A percentile compares a stretch with the other conserved stretches of the same genome.
Conservation (phyloP, 2,888 invertebrate species). For the Acholoe squamosa region DNA sequence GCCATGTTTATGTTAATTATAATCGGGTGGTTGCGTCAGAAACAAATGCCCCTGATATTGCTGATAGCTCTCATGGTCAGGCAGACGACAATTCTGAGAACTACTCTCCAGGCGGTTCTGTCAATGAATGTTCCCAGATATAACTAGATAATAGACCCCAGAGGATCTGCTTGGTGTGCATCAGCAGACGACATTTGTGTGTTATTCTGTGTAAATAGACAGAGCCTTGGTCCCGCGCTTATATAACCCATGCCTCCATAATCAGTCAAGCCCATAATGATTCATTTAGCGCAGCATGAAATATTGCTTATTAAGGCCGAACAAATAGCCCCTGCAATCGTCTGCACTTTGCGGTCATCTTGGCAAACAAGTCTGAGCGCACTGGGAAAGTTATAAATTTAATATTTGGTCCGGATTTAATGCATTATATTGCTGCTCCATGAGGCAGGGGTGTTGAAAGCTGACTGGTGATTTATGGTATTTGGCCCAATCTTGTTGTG, state of each 20-base stretch:
- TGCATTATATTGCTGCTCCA: constrained; percentile 39
- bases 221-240: constrained; percentile 3
- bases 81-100: constrained; percentile 2
- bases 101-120: neutral
- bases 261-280: constrained; percentile 35
- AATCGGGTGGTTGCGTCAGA: constrained; percentile 53
- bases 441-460: constrained; percentile 39
- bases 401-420: constrained; percentile 51
- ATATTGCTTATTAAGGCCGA: constrained; percentile 52
- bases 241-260: constrained; percentile 41
- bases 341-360: constrained; percentile 18
- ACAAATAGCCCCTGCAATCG: neutral
- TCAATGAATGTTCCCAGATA: neutral
- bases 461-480: constrained; percentile 28
- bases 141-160: neutral
- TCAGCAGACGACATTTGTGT: constrained; percentile 4
- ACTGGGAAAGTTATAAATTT: constrained; percentile 55
- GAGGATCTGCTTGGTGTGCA: neutral
- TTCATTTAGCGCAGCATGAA: constrained; percentile 45
- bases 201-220: constrained; percentile 35
- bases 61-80: neutral
- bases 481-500: neutral
- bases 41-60: constrained; percentile 31
- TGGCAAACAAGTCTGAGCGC: neutral
- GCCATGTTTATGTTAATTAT: constrained; percentile 49